Percentiles rank a stretch among this genome's conserved stretches.
Evolutionary conservation across 1,140 invertebrate genomes (phyloP).

Genomic region (Scaptomyza hsui): DNA sequence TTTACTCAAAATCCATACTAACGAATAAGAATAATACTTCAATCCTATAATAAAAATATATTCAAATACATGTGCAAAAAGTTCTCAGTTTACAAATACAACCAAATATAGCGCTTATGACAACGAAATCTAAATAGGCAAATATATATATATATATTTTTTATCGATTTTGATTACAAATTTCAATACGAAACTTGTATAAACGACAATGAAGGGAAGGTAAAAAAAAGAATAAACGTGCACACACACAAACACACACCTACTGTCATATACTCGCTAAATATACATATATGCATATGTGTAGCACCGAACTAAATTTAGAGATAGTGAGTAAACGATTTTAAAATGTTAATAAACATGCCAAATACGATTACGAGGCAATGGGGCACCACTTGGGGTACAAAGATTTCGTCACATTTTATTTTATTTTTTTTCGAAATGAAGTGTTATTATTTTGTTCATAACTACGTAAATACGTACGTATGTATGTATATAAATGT

Average conservation of each 20-base stretch:
- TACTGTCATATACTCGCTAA: constrained; percentile 3
- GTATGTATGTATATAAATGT: neutral
- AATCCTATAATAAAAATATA: neutral
- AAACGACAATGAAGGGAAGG: constrained; percentile 49
- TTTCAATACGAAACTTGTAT: constrained; percentile 75
- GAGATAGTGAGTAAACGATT: constrained; percentile 57
- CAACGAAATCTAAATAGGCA: constrained; percentile 53
- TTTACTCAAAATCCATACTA: neutral
- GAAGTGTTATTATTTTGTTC: neutral
- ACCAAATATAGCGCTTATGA: constrained; percentile 44
- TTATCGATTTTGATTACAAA: constrained; percentile 81
- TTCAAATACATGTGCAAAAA: constrained; percentile 2
- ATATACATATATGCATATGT: neutral
- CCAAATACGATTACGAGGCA: constrained; percentile 45
- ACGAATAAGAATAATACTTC: constrained; percentile 1
- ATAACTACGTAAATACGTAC: neutral
- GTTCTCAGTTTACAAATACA: constrained; percentile 11
- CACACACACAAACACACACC: constrained; percentile 13
- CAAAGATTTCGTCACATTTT: constrained; percentile 41
- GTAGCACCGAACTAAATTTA: constrained; percentile 46
- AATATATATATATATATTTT: constrained; percentile 48
- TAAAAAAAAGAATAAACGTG: constrained; percentile 42
- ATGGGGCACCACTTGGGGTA: constrained; percentile 22
- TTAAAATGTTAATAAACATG: constrained; percentile 51
- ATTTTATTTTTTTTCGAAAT: constrained; percentile 17